Percentiles rank a stretch among this genome's conserved stretches.
Evolutionary conservation across 1,140 invertebrate genomes (phyloP).

Genomic region (Heliconius melpomene): DNA sequence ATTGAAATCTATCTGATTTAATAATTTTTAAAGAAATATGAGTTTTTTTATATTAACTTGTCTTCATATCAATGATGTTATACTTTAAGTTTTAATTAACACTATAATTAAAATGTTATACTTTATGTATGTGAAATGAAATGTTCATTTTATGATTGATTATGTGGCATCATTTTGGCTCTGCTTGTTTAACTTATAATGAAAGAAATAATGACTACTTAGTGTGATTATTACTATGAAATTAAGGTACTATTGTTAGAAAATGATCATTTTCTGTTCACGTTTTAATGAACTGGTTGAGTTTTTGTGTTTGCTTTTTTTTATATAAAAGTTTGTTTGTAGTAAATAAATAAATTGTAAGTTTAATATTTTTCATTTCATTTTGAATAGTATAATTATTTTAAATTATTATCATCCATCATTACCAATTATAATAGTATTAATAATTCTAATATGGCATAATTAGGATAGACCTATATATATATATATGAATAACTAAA

Average conservation of each 20-base stretch:
- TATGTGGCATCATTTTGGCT: background rate
- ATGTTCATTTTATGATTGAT: background rate
- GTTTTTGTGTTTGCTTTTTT: conserved; percentile 12
- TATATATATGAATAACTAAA: no score
- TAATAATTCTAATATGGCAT: no score
- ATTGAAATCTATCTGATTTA: no score
- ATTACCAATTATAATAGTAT: no score
- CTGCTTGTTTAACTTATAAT: background rate
- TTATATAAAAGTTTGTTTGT: background rate
- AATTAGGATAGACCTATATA: no score
- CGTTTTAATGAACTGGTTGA: conserved; percentile 2
- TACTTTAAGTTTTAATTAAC: background rate
- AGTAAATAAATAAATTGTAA: conserved; percentile 18
- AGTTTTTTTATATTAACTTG: background rate
- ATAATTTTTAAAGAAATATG: no score
- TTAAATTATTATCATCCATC: no score
- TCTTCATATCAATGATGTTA: background rate
- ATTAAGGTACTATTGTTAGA: background rate
- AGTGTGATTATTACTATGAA: background rate
- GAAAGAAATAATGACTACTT: conserved; percentile 1
- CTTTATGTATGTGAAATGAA: background rate
- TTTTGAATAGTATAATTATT: background rate
- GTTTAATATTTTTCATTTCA: background rate
- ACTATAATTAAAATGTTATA: background rate
- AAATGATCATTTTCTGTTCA: conserved; percentile 4